phyloP scores from a whole-genome alignment of 53 echinoderm and acorn worm genomes.

The Antedon mediterranea region DNA sequence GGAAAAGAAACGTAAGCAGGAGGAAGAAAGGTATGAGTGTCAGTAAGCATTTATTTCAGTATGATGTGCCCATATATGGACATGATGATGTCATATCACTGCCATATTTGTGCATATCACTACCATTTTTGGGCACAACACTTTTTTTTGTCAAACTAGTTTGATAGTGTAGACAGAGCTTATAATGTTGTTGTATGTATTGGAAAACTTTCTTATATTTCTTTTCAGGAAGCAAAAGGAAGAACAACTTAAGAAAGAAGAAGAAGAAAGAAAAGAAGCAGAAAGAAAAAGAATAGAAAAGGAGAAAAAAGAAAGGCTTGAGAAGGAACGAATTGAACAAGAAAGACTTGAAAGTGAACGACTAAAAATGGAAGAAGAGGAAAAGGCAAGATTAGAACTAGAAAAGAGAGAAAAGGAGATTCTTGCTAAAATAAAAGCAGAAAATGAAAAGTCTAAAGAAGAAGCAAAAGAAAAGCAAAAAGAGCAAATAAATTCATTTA shows the following conservation, averaged over 20 bases:
- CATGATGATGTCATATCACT: too few species aligned
- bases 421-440: constrained; percentile 19
- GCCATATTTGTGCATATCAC: too few species aligned
- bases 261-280: constrained; percentile 1
- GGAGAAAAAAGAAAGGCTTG: neutral
- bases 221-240: neutral
- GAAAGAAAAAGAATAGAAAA: constrained; percentile 1
- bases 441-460: neutral
- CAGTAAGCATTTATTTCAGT: neutral
- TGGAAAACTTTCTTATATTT: neutral
- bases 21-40: constrained; percentile 40
- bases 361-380: constrained; percentile 6
- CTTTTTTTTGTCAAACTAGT: too few species aligned
- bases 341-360: constrained; percentile 7
- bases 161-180: too few species aligned
- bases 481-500: constrained; percentile 21
- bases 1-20: constrained; percentile 58
- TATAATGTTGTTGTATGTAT: too few species aligned
- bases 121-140: too few species aligned
- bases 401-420: constrained; percentile 44
- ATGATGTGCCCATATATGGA: too few species aligned
- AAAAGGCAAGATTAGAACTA: constrained; percentile 24
- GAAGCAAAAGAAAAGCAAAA: constrained; percentile 26
- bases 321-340: constrained; percentile 8
- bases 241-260: constrained; percentile 4